Conservation (phyloP, 2,888 invertebrate genomes). For the Rhamphomyia laevipes region DNA sequence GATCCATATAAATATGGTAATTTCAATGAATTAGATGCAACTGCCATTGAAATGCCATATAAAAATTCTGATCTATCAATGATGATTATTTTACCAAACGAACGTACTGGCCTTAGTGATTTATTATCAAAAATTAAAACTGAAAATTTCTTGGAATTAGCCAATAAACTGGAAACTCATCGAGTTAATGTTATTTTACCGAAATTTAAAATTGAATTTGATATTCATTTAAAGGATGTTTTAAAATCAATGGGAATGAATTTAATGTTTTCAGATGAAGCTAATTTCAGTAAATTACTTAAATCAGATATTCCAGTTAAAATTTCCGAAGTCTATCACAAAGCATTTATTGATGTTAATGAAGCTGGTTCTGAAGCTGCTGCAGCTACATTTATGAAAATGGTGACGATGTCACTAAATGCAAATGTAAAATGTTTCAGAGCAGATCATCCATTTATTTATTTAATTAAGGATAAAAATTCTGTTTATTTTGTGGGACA, state of each 20-base stretch:
- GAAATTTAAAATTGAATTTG: slow-evolving; percentile 68
- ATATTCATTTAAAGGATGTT: slow-evolving; percentile 50
- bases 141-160: slow-evolving; percentile 43
- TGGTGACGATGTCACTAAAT: slow-evolving; percentile 26
- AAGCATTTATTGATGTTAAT: slow-evolving; percentile 76
- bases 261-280: slow-evolving; percentile 46
- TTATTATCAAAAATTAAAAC: slow-evolving; percentile 49
- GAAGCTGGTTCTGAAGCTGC: slow-evolving; percentile 85
- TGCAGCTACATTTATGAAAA: slow-evolving; percentile 50
- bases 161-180: slow-evolving; percentile 35
- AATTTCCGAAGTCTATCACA: slow-evolving; percentile 66
- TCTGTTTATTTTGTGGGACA: background rate
- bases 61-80: slow-evolving; percentile 55
- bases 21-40: slow-evolving; percentile 40
- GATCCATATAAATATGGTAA: slow-evolving; percentile 39
- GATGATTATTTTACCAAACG: slow-evolving; percentile 62
- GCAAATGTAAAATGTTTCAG: slow-evolving; percentile 24
- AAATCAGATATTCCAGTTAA: slow-evolving; percentile 38
- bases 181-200: slow-evolving; percentile 54
- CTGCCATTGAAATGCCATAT: slow-evolving; percentile 61
- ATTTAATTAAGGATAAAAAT: slow-evolving; percentile 21
- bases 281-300: slow-evolving; percentile 54
- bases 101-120: slow-evolving; percentile 48
- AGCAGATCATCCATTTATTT: slow-evolving; percentile 31
- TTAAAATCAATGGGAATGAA: slow-evolving; percentile 60